Conservation (phyloP, 1,140 invertebrate species). For the Alviniconcha marisindica region DNA sequence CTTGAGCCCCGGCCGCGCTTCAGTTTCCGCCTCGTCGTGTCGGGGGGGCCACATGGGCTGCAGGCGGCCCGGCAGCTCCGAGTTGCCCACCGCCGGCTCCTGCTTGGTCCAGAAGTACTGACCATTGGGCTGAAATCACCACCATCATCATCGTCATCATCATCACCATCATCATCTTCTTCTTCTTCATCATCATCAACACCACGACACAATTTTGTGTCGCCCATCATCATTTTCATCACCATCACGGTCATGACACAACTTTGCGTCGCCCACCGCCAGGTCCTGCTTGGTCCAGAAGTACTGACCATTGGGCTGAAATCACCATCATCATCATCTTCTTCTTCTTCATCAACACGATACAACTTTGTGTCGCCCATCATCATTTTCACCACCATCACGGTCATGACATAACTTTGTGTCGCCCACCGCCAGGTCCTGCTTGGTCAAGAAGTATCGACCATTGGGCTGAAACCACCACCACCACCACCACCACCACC, state of each 20-base stretch:
- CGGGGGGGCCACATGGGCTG: constrained; percentile 78
- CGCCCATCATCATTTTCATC: too few species aligned
- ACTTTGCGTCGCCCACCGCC: background rate
- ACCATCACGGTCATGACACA: too few species aligned
- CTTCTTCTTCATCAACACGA: too few species aligned
- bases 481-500: background rate
- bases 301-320: constrained; percentile 91
- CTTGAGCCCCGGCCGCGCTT: constrained; percentile 72
- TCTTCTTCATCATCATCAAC: too few species aligned
- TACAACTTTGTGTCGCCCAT: too few species aligned
- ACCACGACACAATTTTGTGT: too few species aligned
- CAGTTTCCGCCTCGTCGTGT: constrained; percentile 56
- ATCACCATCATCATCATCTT: constrained; percentile 54
- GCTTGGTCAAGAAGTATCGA: constrained; percentile 92
- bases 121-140: constrained; percentile 84
- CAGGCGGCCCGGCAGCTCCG: constrained; percentile 81
- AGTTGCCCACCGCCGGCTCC: constrained; percentile 78
- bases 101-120: constrained; percentile 93
- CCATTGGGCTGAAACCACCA: constrained; percentile 85
- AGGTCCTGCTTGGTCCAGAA: constrained; percentile 90
- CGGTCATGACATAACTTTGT: too few species aligned
- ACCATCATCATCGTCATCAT: too few species aligned
- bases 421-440: constrained; percentile 76
- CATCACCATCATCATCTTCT: too few species aligned
- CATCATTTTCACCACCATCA: too few species aligned